Evolutionary conservation across 1,140 invertebrate species (phyloP).

Genomic region (Cyclina sinensis): DNA sequence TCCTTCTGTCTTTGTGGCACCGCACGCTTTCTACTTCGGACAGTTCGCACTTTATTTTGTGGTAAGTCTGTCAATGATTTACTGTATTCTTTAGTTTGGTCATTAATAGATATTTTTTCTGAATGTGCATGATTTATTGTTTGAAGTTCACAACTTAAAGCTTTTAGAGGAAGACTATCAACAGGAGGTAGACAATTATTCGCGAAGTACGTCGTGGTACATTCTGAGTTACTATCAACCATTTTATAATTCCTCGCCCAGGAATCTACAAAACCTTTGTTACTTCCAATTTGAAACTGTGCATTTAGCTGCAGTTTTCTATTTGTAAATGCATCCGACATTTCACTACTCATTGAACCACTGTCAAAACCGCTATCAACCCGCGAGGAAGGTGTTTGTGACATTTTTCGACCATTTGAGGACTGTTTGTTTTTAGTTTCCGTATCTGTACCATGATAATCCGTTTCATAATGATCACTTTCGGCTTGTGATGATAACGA

Average conservation of each 20-base stretch:
- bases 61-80: background rate
- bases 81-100: background rate
- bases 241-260: slow-evolving; percentile 63
- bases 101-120: background rate
- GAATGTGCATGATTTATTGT: background rate
- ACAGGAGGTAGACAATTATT: slow-evolving; percentile 49
- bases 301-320: slow-evolving; percentile 55
- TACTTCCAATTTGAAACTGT: slow-evolving; percentile 70
- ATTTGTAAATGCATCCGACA: slow-evolving; percentile 71
- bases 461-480: slow-evolving; percentile 70
- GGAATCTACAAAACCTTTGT: slow-evolving; percentile 66
- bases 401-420: slow-evolving; percentile 57
- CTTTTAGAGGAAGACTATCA: slow-evolving; percentile 31
- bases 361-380: slow-evolving; percentile 84
- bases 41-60: background rate
- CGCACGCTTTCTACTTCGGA: background rate
- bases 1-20: background rate
- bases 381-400: slow-evolving; percentile 58
- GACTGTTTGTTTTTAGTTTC: slow-evolving; percentile 53
- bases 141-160: background rate
- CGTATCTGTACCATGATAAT: slow-evolving; percentile 70
- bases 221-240: slow-evolving; percentile 30
- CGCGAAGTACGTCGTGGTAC: background rate
- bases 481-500: slow-evolving; percentile 81
- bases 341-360: slow-evolving; percentile 79